These are phyloP conservation scores for Plestiodon gilberti DNA, from an alignment of 2,113 vertebrate species.

Conservation along the genomic window DNA sequence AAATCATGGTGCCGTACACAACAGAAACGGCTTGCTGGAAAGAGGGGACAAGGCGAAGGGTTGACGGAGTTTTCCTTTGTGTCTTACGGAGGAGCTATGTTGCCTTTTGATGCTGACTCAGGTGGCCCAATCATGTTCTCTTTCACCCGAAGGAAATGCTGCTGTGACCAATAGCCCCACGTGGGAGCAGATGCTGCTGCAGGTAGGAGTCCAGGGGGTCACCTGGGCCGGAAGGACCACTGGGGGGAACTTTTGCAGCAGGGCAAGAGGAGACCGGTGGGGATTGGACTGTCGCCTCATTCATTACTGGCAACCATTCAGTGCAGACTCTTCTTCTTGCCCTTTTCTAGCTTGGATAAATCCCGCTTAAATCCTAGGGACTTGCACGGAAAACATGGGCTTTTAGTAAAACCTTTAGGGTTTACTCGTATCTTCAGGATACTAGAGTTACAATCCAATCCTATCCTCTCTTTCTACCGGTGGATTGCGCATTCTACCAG, in stretches of 20 bases:
- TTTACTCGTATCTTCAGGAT: no score
- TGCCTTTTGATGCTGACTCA: neutral
- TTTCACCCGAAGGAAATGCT: neutral
- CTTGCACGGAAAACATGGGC: no score
- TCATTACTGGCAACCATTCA: neutral
- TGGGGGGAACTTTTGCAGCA: neutral
- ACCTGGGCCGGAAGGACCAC: neutral
- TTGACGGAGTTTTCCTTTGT: neutral
- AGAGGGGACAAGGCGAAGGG: no score
- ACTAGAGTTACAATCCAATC: no score
- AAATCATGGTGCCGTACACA: neutral
- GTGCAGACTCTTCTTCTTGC: neutral
- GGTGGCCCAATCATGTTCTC: neutral
- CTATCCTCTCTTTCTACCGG: no score
- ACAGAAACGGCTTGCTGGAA: neutral
- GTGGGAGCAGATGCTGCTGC: constrained; percentile 14
- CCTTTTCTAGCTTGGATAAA: no score
- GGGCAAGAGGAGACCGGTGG: neutral
- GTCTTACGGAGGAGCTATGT: neutral
- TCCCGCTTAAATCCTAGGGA: no score
- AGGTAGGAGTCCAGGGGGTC: neutral
- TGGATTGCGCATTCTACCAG: no score
- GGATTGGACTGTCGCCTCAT: neutral
- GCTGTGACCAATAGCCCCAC: neutral
- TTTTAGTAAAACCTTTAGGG: no score